These are phyloP conservation scores for Euclidia mi DNA, from an alignment of 2,888 invertebrate genomes.

Conservation along the genomic window DNA sequence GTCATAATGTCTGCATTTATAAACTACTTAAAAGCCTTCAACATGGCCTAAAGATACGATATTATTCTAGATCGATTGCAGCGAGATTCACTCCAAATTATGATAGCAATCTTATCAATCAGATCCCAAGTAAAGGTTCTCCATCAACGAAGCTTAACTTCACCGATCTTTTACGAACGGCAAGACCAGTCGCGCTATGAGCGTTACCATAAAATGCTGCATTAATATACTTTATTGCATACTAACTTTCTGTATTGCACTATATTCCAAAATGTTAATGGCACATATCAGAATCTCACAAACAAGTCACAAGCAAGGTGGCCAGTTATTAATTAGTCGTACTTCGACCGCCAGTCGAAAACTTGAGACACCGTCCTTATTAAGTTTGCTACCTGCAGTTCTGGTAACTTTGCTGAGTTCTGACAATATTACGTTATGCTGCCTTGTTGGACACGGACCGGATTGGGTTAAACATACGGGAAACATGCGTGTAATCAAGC, in stretches of 20 bases:
- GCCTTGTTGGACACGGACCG: constrained; percentile 37
- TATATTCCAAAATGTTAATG: not conserved
- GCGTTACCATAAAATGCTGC: too few species aligned
- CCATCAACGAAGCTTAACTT: too few species aligned
- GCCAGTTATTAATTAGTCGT: constrained; percentile 22
- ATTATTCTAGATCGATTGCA: too few species aligned
- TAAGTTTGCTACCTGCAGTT: constrained; percentile 53
- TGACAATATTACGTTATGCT: constrained; percentile 47
- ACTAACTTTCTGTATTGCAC: not conserved
- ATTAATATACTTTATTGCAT: too few species aligned
- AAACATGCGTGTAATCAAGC: constrained; percentile 10
- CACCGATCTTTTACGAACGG: too few species aligned
- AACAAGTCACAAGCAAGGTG: not conserved
- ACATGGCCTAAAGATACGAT: too few species aligned
- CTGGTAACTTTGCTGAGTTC: constrained; percentile 37
- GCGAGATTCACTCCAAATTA: too few species aligned
- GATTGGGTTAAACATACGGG: constrained; percentile 8
- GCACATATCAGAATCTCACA: not conserved
- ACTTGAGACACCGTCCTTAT: constrained; percentile 45
- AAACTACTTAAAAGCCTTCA: too few species aligned
- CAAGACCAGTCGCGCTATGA: too few species aligned
- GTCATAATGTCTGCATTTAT: too few species aligned
- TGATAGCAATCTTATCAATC: too few species aligned
- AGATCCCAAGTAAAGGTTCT: too few species aligned
- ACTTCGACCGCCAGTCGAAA: constrained; percentile 26